Evolutionary conservation across 2,888 invertebrate genomes (phyloP).

Genomic region (Margaritifera margaritifera): DNA sequence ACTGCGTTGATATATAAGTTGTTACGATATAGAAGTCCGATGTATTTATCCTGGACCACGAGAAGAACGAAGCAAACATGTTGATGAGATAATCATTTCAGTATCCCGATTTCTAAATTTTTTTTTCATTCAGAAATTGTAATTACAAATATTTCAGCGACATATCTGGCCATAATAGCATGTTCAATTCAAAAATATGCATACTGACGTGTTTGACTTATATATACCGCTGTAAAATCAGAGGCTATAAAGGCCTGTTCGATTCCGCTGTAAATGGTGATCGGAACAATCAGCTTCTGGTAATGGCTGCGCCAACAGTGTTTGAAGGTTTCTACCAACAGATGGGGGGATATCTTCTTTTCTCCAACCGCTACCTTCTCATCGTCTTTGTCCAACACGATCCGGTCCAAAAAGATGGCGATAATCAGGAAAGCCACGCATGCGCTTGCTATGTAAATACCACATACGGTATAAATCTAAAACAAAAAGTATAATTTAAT

Average conservation of each 20-base stretch:
- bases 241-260: slow-evolving; percentile 98
- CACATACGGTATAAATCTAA: slow-evolving; percentile 87
- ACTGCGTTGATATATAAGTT: too few relatives aligned
- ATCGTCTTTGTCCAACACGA: slow-evolving; percentile 59
- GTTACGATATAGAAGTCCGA: too few relatives aligned
- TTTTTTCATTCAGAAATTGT: too few relatives aligned
- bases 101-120: too few relatives aligned
- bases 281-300: slow-evolving; percentile 92
- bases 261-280: slow-evolving; percentile 97
- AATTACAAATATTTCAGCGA: too few relatives aligned
- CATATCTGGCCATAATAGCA: too few relatives aligned
- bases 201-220: not conserved
- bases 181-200: too few relatives aligned
- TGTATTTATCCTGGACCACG: slow-evolving; percentile 77
- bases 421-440: slow-evolving; percentile 89
- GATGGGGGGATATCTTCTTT: slow-evolving; percentile 41
- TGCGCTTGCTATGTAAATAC: slow-evolving; percentile 91
- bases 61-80: not conserved
- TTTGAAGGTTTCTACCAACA: slow-evolving; percentile 81
- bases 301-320: slow-evolving; percentile 89
- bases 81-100: too few relatives aligned
- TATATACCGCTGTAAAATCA: slow-evolving; percentile 75
- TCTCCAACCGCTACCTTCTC: slow-evolving; percentile 23
- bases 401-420: slow-evolving; percentile 85
- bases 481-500: not conserved